Evolutionary conservation across 2,113 vertebrate genomes (phyloP).

Genomic region (Odontophorus gujanensis): DNA sequence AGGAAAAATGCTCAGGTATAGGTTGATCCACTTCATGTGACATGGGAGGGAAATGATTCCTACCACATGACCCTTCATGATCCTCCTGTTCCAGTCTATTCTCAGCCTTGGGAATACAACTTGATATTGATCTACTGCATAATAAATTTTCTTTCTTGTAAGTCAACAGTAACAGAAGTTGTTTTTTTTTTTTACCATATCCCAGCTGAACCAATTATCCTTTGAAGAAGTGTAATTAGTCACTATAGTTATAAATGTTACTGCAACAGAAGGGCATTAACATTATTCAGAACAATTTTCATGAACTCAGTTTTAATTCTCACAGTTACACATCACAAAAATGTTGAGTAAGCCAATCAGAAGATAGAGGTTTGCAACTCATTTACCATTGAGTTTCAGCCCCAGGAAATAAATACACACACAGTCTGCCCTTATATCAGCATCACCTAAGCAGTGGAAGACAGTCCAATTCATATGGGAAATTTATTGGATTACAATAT

Average conservation of each 20-base stretch:
- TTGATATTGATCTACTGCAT: not conserved
- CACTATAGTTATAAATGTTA: not conserved
- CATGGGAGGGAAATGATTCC: not conserved
- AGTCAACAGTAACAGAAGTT: not conserved
- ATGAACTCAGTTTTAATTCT: not conserved
- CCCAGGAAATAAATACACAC: accelerated
- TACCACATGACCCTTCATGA: accelerated
- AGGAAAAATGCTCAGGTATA: not conserved
- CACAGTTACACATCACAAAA: not conserved
- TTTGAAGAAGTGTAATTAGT: not conserved
- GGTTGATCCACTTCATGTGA: not conserved
- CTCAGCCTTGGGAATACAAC: not conserved
- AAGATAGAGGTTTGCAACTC: not conserved
- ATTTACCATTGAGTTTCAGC: not conserved
- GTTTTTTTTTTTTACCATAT: not conserved
- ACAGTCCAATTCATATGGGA: not conserved
- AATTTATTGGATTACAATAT: not conserved
- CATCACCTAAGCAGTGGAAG: not conserved
- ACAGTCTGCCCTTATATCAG: not conserved
- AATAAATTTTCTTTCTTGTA: conserved; percentile 6
- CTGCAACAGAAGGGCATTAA: not conserved
- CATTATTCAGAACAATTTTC: not conserved
- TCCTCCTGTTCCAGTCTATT: not conserved
- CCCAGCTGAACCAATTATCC: conserved; percentile 1
- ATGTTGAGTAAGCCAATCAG: not conserved